These are phyloP conservation scores for Sycophaga agraensis DNA, from an alignment of 1,140 invertebrate genomes.

Conservation along the genomic window DNA sequence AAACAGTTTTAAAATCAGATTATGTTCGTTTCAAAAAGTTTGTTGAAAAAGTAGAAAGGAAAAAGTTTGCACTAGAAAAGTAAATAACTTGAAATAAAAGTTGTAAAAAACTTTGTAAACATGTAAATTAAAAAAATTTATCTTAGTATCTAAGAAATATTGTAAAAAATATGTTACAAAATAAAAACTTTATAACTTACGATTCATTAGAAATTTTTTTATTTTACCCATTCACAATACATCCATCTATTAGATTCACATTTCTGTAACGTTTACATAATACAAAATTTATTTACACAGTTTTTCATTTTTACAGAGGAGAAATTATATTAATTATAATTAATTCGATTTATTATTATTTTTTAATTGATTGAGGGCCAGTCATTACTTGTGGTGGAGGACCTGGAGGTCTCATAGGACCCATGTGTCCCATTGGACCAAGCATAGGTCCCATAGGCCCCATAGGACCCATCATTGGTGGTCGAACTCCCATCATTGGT, in stretches of 20 bases:
- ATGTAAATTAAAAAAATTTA: conserved; percentile 19
- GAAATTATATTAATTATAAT: too few species aligned
- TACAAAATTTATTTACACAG: conserved; percentile 24
- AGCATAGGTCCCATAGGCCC: conserved; percentile 74
- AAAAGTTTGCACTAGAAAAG: neutral
- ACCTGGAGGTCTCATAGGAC: conserved; percentile 61
- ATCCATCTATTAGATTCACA: neutral
- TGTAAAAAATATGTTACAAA: conserved; percentile 11
- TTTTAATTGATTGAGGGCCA: conserved; percentile 59
- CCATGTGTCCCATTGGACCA: conserved; percentile 64
- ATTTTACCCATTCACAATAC: neutral
- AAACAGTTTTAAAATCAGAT: neutral
- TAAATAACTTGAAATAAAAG: neutral
- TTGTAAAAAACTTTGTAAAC: neutral
- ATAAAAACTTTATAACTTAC: neutral
- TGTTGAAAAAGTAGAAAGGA: neutral
- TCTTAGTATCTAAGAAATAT: conserved; percentile 6
- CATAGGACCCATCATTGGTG: conserved; percentile 75
- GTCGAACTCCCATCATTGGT: conserved; percentile 80
- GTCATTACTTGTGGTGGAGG: conserved; percentile 47
- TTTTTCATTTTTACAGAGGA: conserved; percentile 3
- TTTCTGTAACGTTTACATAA: neutral
- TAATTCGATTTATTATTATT: too few species aligned
- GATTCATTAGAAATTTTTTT: neutral
- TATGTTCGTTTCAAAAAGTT: neutral